These are phyloP conservation scores for Lycia hirtaria DNA, from an alignment of 2,888 invertebrate genomes.

Conservation along the genomic window DNA sequence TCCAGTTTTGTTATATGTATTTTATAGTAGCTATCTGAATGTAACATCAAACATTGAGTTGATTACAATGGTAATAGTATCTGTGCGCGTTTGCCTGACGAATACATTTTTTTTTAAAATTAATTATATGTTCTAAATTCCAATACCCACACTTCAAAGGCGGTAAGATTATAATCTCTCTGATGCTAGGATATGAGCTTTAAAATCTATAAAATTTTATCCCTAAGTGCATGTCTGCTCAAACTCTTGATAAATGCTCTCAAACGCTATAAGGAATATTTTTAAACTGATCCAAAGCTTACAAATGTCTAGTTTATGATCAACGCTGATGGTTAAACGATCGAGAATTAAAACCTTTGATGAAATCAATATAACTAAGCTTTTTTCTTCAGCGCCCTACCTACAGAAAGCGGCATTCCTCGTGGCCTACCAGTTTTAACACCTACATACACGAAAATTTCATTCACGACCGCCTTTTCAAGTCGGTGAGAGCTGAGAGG, in stretches of 20 bases:
- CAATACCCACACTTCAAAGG: not conserved
- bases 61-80: too few relatives aligned
- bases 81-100: too few relatives aligned
- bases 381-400: slow-evolving; percentile 18
- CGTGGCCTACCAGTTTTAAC: slow-evolving; percentile 29
- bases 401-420: slow-evolving; percentile 37
- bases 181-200: slow-evolving; percentile 2
- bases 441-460: slow-evolving; percentile 37
- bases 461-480: slow-evolving; percentile 36
- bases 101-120: too few relatives aligned
- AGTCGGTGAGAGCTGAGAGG: slow-evolving; percentile 45
- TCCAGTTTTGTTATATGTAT: too few relatives aligned
- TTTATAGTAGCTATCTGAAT: too few relatives aligned
- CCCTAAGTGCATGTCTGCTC: slow-evolving; percentile 4
- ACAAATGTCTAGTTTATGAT: slow-evolving; percentile 17
- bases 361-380: slow-evolving; percentile 4
- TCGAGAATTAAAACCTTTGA: slow-evolving; percentile 8
- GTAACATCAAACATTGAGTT: too few relatives aligned
- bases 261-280: slow-evolving; percentile 10
- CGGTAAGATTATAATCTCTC: slow-evolving; percentile 11
- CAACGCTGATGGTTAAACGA: slow-evolving; percentile 16
- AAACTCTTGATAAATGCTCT: slow-evolving; percentile 20
- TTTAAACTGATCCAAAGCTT: slow-evolving; percentile 14
- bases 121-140: not conserved
- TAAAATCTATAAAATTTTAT: slow-evolving; percentile 24